Evolutionary conservation across 2,113 vertebrate species (phyloP).

Genomic region (Pica pica): DNA sequence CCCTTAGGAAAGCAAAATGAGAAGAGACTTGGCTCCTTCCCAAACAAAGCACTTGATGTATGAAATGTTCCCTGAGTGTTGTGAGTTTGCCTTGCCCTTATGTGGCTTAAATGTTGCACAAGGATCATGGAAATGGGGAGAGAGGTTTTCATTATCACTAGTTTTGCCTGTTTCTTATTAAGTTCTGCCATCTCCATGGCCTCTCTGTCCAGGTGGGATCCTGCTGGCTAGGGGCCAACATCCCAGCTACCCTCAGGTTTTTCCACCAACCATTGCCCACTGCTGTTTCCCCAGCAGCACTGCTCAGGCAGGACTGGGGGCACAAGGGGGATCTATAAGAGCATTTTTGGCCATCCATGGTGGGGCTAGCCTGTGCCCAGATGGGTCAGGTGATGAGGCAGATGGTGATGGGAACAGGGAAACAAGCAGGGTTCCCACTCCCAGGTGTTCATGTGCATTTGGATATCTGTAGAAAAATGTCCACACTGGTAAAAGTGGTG

Average conservation of each 20-base stretch:
- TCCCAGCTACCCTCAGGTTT: not conserved
- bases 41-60: not conserved
- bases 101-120: not conserved
- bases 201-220: not conserved
- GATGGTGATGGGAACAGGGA: not conserved
- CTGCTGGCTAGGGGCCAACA: not conserved
- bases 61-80: not conserved
- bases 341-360: not conserved
- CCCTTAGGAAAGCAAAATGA: not conserved
- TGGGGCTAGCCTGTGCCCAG: not conserved
- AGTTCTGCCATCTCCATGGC: not conserved
- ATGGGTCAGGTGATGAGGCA: not conserved
- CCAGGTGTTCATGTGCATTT: not conserved
- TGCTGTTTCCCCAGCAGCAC: not conserved
- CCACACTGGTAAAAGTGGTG: fast-evolving
- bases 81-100: not conserved
- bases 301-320: not conserved
- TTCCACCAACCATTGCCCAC: not conserved
- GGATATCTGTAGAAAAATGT: not conserved
- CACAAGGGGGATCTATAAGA: fast-evolving
- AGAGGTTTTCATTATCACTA: not conserved
- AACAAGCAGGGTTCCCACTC: not conserved
- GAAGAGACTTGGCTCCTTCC: not conserved
- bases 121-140: not conserved
- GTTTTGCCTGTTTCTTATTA: not conserved